Evolutionary conservation across 2,797 vertebrate species (phyloP).

Genomic region (Ctenopoma multispine): DNA sequence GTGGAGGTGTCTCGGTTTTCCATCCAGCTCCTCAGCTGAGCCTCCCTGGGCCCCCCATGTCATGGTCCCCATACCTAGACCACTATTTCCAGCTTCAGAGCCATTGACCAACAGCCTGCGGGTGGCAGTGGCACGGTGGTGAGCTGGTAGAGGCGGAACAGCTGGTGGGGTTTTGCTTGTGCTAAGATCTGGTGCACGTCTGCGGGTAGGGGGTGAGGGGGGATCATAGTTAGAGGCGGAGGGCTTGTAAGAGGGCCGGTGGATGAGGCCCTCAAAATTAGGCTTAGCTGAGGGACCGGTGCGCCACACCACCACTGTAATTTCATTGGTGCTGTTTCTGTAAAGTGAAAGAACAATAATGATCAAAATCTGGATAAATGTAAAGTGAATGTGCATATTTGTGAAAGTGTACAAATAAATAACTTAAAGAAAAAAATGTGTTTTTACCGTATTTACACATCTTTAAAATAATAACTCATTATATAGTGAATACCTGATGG

Average conservation of each 20-base stretch:
- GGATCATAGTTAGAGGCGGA: conserved; percentile 82
- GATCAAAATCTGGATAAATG: neutral
- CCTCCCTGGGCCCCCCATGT: conserved; percentile 78
- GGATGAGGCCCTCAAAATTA: conserved; percentile 87
- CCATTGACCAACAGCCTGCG: conserved; percentile 88
- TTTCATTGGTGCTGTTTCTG: conserved; percentile 92
- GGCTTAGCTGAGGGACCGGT: conserved; percentile 89
- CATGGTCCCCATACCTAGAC: conserved; percentile 68
- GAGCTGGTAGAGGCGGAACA: conserved; percentile 81
- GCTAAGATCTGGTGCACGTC: conserved; percentile 73
- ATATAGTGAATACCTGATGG: conserved; percentile 87
- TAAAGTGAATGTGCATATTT: neutral
- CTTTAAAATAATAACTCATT: too few species aligned
- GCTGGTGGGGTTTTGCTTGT: conserved; percentile 81
- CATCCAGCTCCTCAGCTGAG: conserved; percentile 81
- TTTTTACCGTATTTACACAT: too few species aligned
- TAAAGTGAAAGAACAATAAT: conserved; percentile 4
- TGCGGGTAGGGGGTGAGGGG: conserved; percentile 85
- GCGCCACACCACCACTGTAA: conserved; percentile 94
- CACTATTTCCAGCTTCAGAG: conserved; percentile 65
- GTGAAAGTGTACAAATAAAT: neutral
- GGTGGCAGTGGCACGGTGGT: conserved; percentile 85
- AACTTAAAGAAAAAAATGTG: neutral
- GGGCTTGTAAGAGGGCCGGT: conserved; percentile 90
- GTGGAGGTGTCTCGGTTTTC: conserved; percentile 72